phyloP scores from a whole-genome alignment of 2,113 vertebrate genomes.

The Hemibagrus wyckioides region DNA sequence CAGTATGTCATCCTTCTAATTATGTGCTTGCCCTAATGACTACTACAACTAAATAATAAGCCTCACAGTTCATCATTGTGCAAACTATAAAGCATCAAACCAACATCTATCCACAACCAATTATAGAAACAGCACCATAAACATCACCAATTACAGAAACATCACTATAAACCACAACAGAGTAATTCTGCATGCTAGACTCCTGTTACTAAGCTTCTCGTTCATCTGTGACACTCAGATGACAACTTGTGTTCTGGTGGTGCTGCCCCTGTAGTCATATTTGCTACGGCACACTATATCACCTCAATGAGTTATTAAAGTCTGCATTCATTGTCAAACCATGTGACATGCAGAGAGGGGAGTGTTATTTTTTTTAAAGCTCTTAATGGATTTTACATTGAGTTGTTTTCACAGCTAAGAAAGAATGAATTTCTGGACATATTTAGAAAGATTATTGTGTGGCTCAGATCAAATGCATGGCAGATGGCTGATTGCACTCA shows the following conservation, averaged over 20 bases:
- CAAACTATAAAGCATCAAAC: slow-evolving; percentile 5
- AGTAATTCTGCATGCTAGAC: slow-evolving; percentile 2
- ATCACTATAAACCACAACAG: slow-evolving; percentile 15
- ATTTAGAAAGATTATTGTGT: slow-evolving; percentile 23
- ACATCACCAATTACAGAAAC: not conserved
- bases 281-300: slow-evolving; percentile 29
- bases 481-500: slow-evolving; percentile 20
- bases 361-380: slow-evolving; percentile 21
- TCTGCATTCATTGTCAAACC: slow-evolving; percentile 12
- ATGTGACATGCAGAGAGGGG: not conserved
- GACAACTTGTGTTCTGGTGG: slow-evolving; percentile 12
- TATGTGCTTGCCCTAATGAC: slow-evolving; percentile 33
- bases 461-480: slow-evolving; percentile 25
- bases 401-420: slow-evolving; percentile 11
- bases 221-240: slow-evolving; percentile 27
- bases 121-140: slow-evolving; percentile 32
- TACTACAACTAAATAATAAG: slow-evolving; percentile 2
- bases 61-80: not conserved
- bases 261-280: not conserved
- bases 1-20: slow-evolving; percentile 40
- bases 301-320: slow-evolving; percentile 10
- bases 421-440: slow-evolving; percentile 9
- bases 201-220: slow-evolving; percentile 12
- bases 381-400: slow-evolving; percentile 13
- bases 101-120: not conserved